Percentiles rank a stretch among this genome's conserved stretches.
Evolutionary conservation across 1,140 invertebrate genomes (phyloP).

Genomic region (Solenopsis invicta): DNA sequence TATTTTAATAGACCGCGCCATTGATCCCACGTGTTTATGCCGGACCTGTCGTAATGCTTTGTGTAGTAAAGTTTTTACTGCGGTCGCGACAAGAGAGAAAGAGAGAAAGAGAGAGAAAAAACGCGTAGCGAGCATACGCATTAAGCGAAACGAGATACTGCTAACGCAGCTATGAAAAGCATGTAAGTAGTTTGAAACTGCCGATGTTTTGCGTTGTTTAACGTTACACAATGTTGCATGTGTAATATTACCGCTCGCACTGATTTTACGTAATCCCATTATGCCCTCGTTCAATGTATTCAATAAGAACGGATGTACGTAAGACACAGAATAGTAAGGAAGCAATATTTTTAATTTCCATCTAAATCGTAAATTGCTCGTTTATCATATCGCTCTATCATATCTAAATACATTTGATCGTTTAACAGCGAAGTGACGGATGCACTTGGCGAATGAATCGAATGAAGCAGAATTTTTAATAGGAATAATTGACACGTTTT

Average conservation of each 20-base stretch:
- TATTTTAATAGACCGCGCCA: slow-evolving; percentile 46
- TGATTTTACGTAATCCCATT: slow-evolving; percentile 52
- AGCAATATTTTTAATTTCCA: neutral
- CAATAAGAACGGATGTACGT: neutral
- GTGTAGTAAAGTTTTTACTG: slow-evolving; percentile 59
- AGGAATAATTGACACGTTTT: neutral
- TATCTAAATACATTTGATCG: neutral
- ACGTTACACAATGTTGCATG: slow-evolving; percentile 49
- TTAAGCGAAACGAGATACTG: slow-evolving; percentile 53
- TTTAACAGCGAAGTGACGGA: neutral
- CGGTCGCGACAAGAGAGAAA: neutral
- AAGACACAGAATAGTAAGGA: neutral
- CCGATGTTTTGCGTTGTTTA: slow-evolving; percentile 50
- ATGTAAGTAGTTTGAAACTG: slow-evolving; percentile 40
- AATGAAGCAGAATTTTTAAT: neutral
- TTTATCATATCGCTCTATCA: neutral
- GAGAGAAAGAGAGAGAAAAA: neutral
- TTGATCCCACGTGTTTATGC: slow-evolving; percentile 56
- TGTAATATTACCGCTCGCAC: slow-evolving; percentile 2
- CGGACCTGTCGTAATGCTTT: slow-evolving; percentile 47
- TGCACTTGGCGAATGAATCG: neutral
- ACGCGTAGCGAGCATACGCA: slow-evolving; percentile 26
- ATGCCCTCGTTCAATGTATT: slow-evolving; percentile 26
- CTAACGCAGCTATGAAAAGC: slow-evolving; percentile 42
- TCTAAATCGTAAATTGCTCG: neutral